Evolutionary conservation across 2,113 vertebrate genomes (phyloP).

Genomic region (Gallinago paraguaiae): DNA sequence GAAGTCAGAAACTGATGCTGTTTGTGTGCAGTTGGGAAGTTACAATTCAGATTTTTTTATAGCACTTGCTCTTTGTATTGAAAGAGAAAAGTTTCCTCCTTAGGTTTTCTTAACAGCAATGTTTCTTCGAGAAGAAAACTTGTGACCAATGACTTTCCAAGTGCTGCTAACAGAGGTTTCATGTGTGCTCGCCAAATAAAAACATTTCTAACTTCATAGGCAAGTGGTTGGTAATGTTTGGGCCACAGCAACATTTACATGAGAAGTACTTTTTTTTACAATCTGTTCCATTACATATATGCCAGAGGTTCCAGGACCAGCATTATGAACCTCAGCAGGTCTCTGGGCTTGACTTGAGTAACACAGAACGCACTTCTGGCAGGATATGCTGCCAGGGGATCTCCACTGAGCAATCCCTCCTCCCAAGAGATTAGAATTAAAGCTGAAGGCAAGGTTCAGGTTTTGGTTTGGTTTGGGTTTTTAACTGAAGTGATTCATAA

Average conservation of each 20-base stretch:
- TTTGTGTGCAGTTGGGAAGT: neutral
- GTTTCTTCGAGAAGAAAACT: neutral
- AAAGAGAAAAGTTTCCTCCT: neutral
- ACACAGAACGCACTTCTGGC: accelerated
- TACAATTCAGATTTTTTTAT: neutral
- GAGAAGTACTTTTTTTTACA: neutral
- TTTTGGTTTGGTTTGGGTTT: neutral
- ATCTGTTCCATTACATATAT: accelerated
- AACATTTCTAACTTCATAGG: accelerated
- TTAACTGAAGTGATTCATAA: neutral
- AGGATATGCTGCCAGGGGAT: neutral
- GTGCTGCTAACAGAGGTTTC: neutral
- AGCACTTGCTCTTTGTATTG: neutral
- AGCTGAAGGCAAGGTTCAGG: neutral
- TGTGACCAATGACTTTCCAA: neutral
- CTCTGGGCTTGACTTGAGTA: neutral
- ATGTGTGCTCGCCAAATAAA: neutral
- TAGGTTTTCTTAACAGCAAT: neutral
- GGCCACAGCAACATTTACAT: neutral
- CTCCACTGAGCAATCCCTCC: neutral
- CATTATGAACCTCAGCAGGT: neutral
- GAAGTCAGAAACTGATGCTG: neutral
- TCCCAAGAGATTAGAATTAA: neutral
- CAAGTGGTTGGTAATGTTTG: neutral
- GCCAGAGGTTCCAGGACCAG: neutral